Base-by-base conservation (phyloP, 2,888 invertebrate species). In the Orthonychiurus folsomi region DNA sequence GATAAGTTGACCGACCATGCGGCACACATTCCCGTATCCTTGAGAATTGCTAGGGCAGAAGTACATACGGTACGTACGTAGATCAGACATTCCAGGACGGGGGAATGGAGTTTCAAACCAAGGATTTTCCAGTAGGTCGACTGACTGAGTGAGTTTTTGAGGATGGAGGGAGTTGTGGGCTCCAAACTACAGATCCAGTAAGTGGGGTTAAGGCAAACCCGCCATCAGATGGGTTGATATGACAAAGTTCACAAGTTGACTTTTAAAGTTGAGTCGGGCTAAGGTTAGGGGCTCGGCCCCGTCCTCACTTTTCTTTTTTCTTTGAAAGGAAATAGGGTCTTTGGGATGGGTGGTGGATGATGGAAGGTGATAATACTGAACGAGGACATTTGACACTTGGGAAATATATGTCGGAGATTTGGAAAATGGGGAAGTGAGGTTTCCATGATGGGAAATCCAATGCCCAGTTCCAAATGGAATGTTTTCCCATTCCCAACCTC, bases 231-330 rank as follows among this genome's bases (percentile, higher is more conserved):
- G 37, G 37, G 37, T 15, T 37, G 37, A 37, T 37, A 37, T 37
- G 37, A 37, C 37, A 37, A 37, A 37, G 37, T 37, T 37, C 37
- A 37, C 37, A 37, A 37, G 37, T 37, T 37, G 37, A 37, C 37
- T 37, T 37, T 37, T 37, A 37, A 37, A 37, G 37, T 37, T 37
- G 37, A 37, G 37, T 15, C 15, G 15, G 37, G 37, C 9, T 5
- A 37, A 37, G 37, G 37, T 37, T 37, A 37, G 15, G 37, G 9
- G 15, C 37, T 37, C 15, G 5, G 5, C 37, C 37, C 15, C 37
- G 15, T 37, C 5, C 37, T 9, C 9, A 37, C 37, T 5, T 37
- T 15, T 37, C 15, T 37, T 37, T 9, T 37, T 37, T 15, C 37
- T 37, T 15, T 37, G 37, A 37, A 37, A 37, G 37, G 37, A 37